phyloP scores from a whole-genome alignment of 2,888 invertebrate genomes.

The Cinara cedri region DNA sequence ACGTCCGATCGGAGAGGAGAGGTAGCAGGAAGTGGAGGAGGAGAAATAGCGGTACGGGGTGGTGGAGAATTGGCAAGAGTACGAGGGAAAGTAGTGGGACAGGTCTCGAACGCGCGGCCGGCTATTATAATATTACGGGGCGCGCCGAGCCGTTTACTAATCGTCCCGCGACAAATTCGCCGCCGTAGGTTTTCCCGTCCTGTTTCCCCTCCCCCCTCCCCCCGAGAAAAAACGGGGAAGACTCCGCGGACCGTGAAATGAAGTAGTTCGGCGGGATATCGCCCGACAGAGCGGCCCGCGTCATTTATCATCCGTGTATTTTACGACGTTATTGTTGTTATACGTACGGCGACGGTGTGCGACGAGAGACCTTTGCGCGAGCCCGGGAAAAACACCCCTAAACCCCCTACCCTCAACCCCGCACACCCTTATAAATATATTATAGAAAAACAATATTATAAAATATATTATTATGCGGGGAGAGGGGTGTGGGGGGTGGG shows the following conservation, averaged over 20 bases:
- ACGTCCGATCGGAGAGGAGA: too few relatives aligned
- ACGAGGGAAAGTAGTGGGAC: too few relatives aligned
- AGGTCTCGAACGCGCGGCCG: slow-evolving; percentile 10
- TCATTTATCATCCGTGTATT: slow-evolving; percentile 50
- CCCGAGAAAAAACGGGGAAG: background rate
- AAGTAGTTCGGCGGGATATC: slow-evolving; percentile 52
- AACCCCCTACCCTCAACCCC: too few relatives aligned
- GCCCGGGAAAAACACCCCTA: too few relatives aligned
- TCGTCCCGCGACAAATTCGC: slow-evolving; percentile 49
- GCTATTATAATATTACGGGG: too few relatives aligned
- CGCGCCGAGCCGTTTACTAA: slow-evolving; percentile 45
- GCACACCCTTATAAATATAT: background rate
- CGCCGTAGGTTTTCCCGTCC: background rate
- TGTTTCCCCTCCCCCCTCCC: background rate
- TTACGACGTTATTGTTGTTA: background rate
- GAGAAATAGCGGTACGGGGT: too few relatives aligned
- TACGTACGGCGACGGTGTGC: too few relatives aligned
- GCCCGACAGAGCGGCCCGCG: background rate
- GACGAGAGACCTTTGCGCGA: background rate
- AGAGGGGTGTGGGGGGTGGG: too few relatives aligned
- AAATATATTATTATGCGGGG: slow-evolving; percentile 27
- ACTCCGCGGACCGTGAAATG: slow-evolving; percentile 52
- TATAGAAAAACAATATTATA: slow-evolving; percentile 43
- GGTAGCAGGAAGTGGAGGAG: too few relatives aligned
- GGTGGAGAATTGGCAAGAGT: too few relatives aligned